Evolutionary conservation across 2,888 invertebrate genomes (phyloP), one percentile per base, ranked within the genome.

Genomic region (Eupithecia tripunctaria): DNA sequence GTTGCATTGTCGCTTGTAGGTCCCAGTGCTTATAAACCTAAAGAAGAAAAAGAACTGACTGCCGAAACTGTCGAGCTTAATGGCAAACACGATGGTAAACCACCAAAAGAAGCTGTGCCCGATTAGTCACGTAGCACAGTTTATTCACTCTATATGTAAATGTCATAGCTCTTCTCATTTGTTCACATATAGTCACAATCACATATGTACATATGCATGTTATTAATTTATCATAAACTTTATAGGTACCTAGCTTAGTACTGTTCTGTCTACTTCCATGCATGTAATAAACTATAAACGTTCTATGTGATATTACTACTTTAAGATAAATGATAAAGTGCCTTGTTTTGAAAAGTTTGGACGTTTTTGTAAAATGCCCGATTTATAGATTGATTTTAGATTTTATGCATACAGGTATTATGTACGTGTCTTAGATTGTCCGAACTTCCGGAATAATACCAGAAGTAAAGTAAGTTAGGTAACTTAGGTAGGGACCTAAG

Each of bases 1-100:
- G 97, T 97, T 21, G 91, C 97, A 65, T 90, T 98, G 60, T 97
- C 97, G 81, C 91, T 96, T 74, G 90, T 97, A 67, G 97, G 97
- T 1, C 97, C 97, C 7, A 88, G 87, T 76, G 95, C 95, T 2
- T 95, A 94, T 79, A 88, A 83, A 76, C 75, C 80, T 62, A 80
- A 81, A 36, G 79, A 86, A 38, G 80, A 83, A 64, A 79, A 80
- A 70, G 88, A 82, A 56, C 73, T 84, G 68, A 75, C 79, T 43
- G 78, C 80, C 41, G 94, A 93, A 82, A 81, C 84, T 62, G 87
- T 89, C 1, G 91, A 92, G 80, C 83, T 94, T 25, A 92, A 93
- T 80, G 86, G 88, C 6, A 91, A 91, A 79, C 77, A 80, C 32
- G 73, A 78, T 56, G 84, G 84, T 77, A 88, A 86, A 78, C 79